Evolutionary conservation across 2,888 invertebrate species (phyloP).

Genomic region (Megastigmus dorsalis): DNA sequence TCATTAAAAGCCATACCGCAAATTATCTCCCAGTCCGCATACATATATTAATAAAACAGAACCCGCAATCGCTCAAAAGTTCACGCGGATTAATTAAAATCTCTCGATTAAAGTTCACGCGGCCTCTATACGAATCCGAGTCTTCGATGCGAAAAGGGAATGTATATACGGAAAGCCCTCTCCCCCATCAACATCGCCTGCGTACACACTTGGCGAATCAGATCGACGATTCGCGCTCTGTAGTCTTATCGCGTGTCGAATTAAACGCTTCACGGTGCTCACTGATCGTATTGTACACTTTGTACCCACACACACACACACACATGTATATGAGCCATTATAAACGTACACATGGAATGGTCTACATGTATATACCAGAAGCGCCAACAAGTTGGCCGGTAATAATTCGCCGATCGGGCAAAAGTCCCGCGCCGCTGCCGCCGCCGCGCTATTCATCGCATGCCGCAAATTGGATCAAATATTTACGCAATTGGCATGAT

Average conservation of each 20-base stretch:
- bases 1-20: too few species aligned
- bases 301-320: too few species aligned
- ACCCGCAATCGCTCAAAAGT: too few species aligned
- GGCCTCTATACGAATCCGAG: too few species aligned
- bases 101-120: too few species aligned
- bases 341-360: not conserved
- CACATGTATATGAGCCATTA: constrained; percentile 4
- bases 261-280: constrained; percentile 50
- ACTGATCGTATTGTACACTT: constrained; percentile 22
- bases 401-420: constrained; percentile 59
- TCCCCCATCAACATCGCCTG: not conserved
- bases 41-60: too few species aligned
- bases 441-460: constrained; percentile 64
- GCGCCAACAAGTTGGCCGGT: constrained; percentile 62
- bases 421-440: too few species aligned
- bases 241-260: constrained; percentile 50
- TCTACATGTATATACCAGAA: constrained; percentile 24
- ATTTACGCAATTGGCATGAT: constrained; percentile 74
- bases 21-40: too few species aligned
- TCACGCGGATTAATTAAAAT: too few species aligned
- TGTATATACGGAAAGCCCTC: too few species aligned
- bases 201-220: not conserved
- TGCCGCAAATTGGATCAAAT: constrained; percentile 73
- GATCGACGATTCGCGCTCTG: constrained; percentile 34
- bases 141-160: too few species aligned